phyloP scores from a whole-genome alignment of 2,797 vertebrate species.

The Parauchenoglanis ngamensis region DNA sequence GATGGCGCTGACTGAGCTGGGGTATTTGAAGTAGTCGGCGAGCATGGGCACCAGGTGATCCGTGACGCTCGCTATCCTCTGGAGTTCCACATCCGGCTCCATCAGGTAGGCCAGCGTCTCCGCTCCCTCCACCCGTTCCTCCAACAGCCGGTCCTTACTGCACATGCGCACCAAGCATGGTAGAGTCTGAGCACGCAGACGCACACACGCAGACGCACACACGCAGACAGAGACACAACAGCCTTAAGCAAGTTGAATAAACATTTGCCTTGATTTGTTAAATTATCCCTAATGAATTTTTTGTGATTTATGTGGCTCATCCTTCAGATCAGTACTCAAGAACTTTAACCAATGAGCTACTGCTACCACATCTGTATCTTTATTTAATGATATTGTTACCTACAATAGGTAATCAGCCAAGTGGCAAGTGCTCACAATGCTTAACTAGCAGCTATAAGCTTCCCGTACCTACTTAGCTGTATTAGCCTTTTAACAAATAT shows the following conservation, averaged over 20 bases:
- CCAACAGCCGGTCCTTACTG: conserved; percentile 93
- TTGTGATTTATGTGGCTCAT: background rate
- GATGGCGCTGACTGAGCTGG: conserved; percentile 97
- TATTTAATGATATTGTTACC: background rate
- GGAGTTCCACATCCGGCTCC: conserved; percentile 95
- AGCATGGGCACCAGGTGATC: conserved; percentile 97
- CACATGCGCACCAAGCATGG: conserved; percentile 98
- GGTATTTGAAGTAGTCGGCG: conserved; percentile 99
- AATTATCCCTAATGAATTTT: background rate
- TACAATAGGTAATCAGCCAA: background rate
- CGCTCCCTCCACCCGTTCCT: conserved; percentile 95
- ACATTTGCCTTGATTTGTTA: background rate
- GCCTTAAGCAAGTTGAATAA: background rate
- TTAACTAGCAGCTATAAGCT: background rate
- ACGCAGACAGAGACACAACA: background rate
- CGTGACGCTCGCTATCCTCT: conserved; percentile 95
- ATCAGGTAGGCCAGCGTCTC: conserved; percentile 97
- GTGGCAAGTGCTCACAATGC: background rate
- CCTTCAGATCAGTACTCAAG: too few relatives aligned
- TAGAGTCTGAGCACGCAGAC: conserved; percentile 78
- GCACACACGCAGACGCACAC: background rate
- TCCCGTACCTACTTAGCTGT: background rate
- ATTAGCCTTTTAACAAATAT: background rate
- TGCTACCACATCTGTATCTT: background rate
- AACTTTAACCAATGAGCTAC: background rate